Evolutionary conservation across 2,888 invertebrate genomes (phyloP), one percentile per base, ranked within the genome.

Genomic region (Trichopria drosophilae): DNA sequence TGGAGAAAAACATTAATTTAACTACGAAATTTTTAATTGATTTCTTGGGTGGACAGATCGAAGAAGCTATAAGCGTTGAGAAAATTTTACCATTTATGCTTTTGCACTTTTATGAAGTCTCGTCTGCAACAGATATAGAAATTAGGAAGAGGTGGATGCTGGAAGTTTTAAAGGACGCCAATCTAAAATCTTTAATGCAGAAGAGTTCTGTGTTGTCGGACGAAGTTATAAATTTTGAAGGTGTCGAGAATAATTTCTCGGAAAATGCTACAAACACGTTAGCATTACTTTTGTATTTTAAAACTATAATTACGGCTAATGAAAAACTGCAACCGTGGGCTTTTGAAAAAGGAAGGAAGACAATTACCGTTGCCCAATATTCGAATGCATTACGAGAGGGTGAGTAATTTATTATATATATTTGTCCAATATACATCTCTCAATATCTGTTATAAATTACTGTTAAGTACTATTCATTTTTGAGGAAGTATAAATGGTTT

Each of bases 291-390:
- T 67, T 83, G 18, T 82, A 81, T 58, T 75, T 80, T 55, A 68
- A 76, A 3, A 53, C 67, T 3, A 64, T 72, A 23, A 51, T 64
- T 40, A 47, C 57, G 23, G 47, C 57, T 16, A 42, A 55, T 10
- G 50, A 37, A 4, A 54, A 57, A 31, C 45, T 57, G 12, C 53
- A 53, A 10, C 47, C 51, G 7, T 51, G 43, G 37, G 44, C 59
- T 76, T 45, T 66, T 62, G 45, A 73, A 60, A 48, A 60, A 28
- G 20, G 59, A 39, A 54, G 54, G 62, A 55, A 63, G 56, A 37
- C 61, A 4, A 76, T 81, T 59, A 76, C 79, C n/a, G 76, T 80
- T 7, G 53, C 78, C 2, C 74, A 79, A 58, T 82, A 81, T 68
- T 82, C 82, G 0, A 72, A 71, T 31, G 78, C 78, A 3, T 77